phyloP scores from a whole-genome alignment of 2,888 invertebrate species.

The Thereva unica region DNA sequence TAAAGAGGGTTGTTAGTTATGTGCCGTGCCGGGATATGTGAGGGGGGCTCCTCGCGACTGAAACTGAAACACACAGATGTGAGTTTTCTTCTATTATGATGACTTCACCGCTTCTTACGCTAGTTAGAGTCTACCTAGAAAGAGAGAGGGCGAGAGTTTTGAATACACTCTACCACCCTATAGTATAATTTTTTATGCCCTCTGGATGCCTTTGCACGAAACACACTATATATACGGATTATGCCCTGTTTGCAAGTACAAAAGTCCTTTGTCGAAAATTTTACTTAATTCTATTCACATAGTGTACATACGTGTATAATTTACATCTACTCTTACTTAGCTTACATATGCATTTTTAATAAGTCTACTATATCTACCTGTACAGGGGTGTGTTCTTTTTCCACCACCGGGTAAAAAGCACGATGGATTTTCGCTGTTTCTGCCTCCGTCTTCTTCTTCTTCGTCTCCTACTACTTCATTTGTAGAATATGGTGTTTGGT shows the following conservation, averaged over 20 bases:
- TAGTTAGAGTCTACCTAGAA: background rate
- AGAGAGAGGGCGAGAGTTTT: no score
- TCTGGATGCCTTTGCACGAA: background rate
- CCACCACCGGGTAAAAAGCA: background rate
- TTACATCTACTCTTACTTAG: background rate
- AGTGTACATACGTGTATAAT: no score
- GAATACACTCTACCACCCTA: background rate
- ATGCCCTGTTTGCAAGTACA: constrained; percentile 6
- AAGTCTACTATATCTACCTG: constrained; percentile 21
- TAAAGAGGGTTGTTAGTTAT: no score
- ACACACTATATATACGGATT: background rate
- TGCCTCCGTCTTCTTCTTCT: background rate
- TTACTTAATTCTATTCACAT: background rate
- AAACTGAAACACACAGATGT: no score
- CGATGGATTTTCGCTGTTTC: background rate
- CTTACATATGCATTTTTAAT: constrained; percentile 6
- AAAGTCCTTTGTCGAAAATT: constrained; percentile 17
- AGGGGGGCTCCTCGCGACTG: no score
- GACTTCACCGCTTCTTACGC: constrained; percentile 1
- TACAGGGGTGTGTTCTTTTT: constrained; percentile 15
- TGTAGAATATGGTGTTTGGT: no score
- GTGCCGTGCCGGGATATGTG: no score
- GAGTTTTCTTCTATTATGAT: no score
- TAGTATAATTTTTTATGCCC: background rate
- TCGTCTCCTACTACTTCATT: no score